phyloP scores from a whole-genome alignment of 1,140 invertebrate species.

The Drosophila ironensis region DNA sequence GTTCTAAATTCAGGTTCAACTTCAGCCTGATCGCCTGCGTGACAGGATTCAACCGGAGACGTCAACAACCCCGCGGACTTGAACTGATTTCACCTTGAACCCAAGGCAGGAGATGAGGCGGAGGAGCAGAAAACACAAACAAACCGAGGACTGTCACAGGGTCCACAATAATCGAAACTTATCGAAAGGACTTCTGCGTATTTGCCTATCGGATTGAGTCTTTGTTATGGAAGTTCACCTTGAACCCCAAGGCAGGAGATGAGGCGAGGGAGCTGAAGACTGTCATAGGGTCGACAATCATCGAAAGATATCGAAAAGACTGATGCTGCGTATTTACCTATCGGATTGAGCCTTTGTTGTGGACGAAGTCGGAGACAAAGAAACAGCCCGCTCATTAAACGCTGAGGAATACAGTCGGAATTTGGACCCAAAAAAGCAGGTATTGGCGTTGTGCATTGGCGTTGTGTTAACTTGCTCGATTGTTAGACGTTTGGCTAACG shows the following conservation, averaged over 20 bases:
- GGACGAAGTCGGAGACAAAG: neutral
- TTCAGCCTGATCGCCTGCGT: slow-evolving; percentile 34
- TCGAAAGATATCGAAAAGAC: no score
- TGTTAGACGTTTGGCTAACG: no score
- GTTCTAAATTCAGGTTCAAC: no score
- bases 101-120: slow-evolving; percentile 6
- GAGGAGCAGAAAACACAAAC: no score
- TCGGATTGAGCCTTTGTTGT: neutral
- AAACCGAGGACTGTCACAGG: slow-evolving; percentile 14
- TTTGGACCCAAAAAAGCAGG: no score
- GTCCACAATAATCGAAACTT: slow-evolving; percentile 50
- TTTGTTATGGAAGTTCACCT: no score
- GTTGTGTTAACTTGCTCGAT: no score
- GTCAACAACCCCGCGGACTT: slow-evolving; percentile 22
- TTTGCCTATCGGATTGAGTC: slow-evolving; percentile 29
- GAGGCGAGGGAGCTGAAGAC: no score
- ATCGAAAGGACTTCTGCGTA: slow-evolving; percentile 24
- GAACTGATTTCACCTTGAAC: slow-evolving; percentile 59
- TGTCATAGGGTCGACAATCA: no score
- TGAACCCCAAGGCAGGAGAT: no score
- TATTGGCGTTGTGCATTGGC: no score
- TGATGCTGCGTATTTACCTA: no score
- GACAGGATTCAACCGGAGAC: slow-evolving; percentile 37
- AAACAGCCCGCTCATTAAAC: slow-evolving; percentile 2
- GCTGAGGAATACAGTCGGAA: neutral